These are phyloP conservation scores for Athalia circularis DNA, from an alignment of 2,888 invertebrate species.

Conservation along the genomic window DNA sequence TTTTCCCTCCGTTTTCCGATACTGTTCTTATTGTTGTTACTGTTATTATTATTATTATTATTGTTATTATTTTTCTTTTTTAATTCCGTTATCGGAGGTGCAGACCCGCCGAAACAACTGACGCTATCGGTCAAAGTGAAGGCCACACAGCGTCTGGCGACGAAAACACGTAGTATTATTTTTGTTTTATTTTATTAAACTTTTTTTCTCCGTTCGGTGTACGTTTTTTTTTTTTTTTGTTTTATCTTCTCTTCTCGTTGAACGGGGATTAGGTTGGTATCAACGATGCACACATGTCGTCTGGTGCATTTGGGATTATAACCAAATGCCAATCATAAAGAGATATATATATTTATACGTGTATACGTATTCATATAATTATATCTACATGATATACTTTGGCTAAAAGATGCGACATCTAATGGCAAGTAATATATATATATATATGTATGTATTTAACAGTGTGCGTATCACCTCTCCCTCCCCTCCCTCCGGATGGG, in stretches of 20 bases:
- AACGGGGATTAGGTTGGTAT: too few relatives aligned
- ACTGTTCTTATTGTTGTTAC: conserved; percentile 28
- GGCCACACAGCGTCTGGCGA: conserved; percentile 14
- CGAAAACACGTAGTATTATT: conserved; percentile 4
- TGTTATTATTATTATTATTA: background rate
- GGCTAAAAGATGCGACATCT: too few relatives aligned
- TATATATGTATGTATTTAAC: too few relatives aligned
- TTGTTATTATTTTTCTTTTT: background rate
- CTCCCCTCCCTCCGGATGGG: too few relatives aligned
- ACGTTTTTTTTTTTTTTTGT: too few relatives aligned
- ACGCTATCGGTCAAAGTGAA: conserved; percentile 36
- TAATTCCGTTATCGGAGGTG: background rate
- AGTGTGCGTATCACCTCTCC: too few relatives aligned
- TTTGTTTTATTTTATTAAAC: background rate
- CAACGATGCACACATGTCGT: too few relatives aligned
- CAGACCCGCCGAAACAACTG: conserved; percentile 29
- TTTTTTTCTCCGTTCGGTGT: background rate
- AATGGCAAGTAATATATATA: too few relatives aligned
- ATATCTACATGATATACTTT: too few relatives aligned
- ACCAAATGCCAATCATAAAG: conserved; percentile 1
- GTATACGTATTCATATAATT: too few relatives aligned
- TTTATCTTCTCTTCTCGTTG: too few relatives aligned
- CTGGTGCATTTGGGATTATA: conserved; percentile 20
- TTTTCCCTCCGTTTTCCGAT: conserved; percentile 30
- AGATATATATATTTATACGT: background rate